Percentiles rank a stretch among this genome's conserved stretches.
These are phyloP conservation scores for Lepidonotus clava DNA, from an alignment of 2,888 invertebrate genomes.

Conservation along the genomic window DNA sequence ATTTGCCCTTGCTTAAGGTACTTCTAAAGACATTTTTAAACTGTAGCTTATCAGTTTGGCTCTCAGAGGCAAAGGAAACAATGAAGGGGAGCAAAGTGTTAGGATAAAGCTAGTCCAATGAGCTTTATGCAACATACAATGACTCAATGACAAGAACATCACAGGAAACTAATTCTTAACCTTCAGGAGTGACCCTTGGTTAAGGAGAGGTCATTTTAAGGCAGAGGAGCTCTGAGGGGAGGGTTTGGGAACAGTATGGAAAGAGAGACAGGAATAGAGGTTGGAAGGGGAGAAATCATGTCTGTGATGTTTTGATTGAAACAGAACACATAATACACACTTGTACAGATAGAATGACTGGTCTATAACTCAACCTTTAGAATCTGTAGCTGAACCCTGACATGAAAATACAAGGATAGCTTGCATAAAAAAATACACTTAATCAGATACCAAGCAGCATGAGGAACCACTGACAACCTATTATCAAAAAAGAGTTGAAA, in stretches of 20 bases:
- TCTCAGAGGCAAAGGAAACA: no score
- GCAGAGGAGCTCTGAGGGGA: no score
- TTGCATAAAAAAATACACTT: not conserved
- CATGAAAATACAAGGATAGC: not conserved
- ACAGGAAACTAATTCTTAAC: no score
- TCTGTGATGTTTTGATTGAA: slow-evolving; percentile 33
- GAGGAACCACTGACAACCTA: not conserved
- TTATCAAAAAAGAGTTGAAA: not conserved
- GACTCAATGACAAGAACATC: not conserved
- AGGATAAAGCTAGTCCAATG: no score
- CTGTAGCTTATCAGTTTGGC: no score
- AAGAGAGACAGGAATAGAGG: no score
- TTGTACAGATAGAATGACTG: not conserved
- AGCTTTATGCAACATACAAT: not conserved
- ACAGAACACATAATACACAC: not conserved
- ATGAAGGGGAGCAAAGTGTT: no score
- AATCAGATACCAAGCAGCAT: slow-evolving; percentile 11
- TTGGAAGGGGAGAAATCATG: not conserved
- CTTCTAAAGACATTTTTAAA: no score
- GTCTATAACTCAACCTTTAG: not conserved
- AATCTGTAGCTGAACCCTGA: not conserved
- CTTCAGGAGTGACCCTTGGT: no score
- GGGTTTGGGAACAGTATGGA: no score
- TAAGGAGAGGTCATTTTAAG: no score
- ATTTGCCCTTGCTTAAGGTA: no score